Conservation (phyloP, 2,888 invertebrate genomes). For the Cerceris rybyensis region DNA sequence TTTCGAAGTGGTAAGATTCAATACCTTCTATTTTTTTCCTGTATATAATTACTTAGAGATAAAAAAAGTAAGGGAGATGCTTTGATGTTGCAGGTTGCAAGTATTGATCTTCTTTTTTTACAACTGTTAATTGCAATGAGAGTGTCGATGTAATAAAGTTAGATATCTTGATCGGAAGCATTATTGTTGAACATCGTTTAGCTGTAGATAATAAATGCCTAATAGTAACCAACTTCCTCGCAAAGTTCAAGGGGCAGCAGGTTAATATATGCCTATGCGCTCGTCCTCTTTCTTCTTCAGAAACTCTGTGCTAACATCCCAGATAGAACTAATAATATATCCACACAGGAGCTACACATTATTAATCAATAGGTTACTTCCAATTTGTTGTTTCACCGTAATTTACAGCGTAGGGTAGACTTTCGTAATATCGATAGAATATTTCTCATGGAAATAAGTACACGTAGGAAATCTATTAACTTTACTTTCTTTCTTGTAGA, state of each 20-base stretch:
- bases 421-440: constrained; percentile 14
- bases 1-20: too few relatives aligned
- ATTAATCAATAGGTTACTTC: constrained; percentile 55
- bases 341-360: constrained; percentile 28
- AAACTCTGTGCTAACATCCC: constrained; percentile 43
- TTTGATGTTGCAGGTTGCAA: neutral
- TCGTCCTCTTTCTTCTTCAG: constrained; percentile 47
- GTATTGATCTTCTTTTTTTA: too few relatives aligned
- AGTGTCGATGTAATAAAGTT: neutral
- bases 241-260: constrained; percentile 67
- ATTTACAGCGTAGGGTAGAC: constrained; percentile 24
- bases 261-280: constrained; percentile 62
- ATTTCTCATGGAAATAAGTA: constrained; percentile 4
- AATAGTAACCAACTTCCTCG: constrained; percentile 55
- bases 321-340: constrained; percentile 58
- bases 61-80: neutral
- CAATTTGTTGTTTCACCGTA: constrained; percentile 35
- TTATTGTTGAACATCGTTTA: constrained; percentile 30
- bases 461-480: neutral
- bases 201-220: constrained; percentile 48
- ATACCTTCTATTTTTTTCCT: too few relatives aligned
- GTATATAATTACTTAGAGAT: too few relatives aligned
- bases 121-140: neutral
- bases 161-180: constrained; percentile 29
- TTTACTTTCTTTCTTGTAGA: neutral